Conservation (phyloP, 2,113 vertebrate species). For the Coracopsis vasa region DNA sequence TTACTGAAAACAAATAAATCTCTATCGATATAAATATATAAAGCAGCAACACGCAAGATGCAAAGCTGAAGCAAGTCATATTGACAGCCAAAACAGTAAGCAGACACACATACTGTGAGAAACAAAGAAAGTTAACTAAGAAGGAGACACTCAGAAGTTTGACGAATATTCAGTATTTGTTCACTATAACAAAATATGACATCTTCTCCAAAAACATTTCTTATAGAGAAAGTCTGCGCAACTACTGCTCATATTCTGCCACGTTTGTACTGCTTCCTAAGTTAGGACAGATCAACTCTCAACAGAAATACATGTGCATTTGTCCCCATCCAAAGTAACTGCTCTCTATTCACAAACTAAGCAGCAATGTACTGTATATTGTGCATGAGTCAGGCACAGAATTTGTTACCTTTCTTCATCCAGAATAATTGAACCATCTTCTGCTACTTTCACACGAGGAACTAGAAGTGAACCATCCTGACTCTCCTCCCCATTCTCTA, state of each 20-base stretch:
- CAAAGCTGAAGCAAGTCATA: neutral
- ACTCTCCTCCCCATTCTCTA: constrained; percentile 64
- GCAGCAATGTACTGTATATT: neutral
- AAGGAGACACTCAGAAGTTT: neutral
- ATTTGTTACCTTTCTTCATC: constrained; percentile 91
- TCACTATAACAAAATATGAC: neutral
- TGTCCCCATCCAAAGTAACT: neutral
- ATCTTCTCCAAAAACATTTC: neutral
- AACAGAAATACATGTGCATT: neutral
- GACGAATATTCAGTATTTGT: neutral
- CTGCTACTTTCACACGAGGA: constrained; percentile 95
- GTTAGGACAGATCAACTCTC: neutral
- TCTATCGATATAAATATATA: neutral
- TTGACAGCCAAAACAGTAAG: neutral
- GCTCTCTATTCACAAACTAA: neutral
- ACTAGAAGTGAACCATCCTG: constrained; percentile 82
- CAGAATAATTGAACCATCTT: constrained; percentile 95
- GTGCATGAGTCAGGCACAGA: neutral
- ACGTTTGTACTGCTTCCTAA: neutral
- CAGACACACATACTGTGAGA: neutral
- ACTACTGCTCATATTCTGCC: neutral
- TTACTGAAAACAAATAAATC: neutral
- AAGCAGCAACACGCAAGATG: neutral
- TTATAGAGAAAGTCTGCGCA: neutral
- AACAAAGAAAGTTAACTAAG: neutral